A percentile compares a stretch with the other conserved stretches of the same genome.
Evolutionary conservation across 1,140 invertebrate genomes (phyloP).

Genomic region (Subanguina moxae): DNA sequence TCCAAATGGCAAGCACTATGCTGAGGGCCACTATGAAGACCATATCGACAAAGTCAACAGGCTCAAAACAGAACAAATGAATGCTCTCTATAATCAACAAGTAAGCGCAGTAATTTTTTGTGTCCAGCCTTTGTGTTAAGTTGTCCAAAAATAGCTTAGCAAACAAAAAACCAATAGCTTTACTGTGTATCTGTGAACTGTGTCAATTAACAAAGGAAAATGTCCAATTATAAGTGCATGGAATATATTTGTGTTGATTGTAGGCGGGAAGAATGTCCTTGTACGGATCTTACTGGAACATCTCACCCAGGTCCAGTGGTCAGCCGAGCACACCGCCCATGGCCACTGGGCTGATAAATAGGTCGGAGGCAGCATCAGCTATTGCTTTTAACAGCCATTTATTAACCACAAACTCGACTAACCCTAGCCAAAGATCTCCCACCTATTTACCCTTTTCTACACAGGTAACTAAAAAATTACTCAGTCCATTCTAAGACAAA

Average conservation of each 20-base stretch:
- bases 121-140: background rate
- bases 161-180: background rate
- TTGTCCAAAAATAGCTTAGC: background rate
- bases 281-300: constrained; percentile 57
- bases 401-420: background rate
- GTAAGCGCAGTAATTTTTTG: background rate
- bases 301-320: constrained; percentile 26
- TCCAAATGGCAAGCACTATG: constrained; percentile 28
- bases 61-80: constrained; percentile 39
- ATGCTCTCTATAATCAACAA: constrained; percentile 39
- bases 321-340: constrained; percentile 3
- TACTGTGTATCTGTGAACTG: background rate
- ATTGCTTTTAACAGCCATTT: constrained; percentile 2
- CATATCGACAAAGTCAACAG: constrained; percentile 54
- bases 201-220: background rate
- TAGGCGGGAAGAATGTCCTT: constrained; percentile 45
- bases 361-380: constrained; percentile 1
- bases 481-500: too few relatives aligned
- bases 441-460: too few relatives aligned
- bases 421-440: background rate
- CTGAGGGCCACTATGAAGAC: constrained; percentile 45
- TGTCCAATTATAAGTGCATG: background rate
- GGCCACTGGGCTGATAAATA: background rate
- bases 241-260: background rate
- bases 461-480: too few relatives aligned